Evolutionary conservation across 2,888 invertebrate genomes (phyloP).

Genomic region (Urechis unicinctus): DNA sequence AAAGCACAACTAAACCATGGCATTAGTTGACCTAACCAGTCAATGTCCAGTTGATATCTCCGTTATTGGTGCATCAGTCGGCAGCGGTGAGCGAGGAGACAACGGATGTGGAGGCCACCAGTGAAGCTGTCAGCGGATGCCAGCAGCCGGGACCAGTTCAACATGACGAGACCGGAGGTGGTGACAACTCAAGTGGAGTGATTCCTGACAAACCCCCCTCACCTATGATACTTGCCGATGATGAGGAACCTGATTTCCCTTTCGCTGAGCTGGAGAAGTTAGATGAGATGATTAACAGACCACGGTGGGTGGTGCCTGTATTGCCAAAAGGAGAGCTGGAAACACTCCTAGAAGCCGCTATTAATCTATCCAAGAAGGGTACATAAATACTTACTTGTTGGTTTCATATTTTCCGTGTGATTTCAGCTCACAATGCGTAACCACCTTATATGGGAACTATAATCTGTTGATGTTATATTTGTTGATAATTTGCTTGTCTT

Average conservation of each 20-base stretch:
- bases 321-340: slow-evolving; percentile 93
- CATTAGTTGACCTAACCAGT: no score
- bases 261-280: slow-evolving; percentile 76
- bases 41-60: no score
- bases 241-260: slow-evolving; percentile 65
- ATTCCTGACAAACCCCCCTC: no score
- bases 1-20: no score
- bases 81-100: no score
- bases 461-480: not conserved
- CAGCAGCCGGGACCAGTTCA: no score
- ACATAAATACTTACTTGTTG: slow-evolving; percentile 25
- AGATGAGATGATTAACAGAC: slow-evolving; percentile 92
- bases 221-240: slow-evolving; percentile 18
- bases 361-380: slow-evolving; percentile 80
- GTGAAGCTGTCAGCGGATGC: no score
- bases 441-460: not conserved
- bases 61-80: no score
- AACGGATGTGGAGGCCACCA: no score
- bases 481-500: slow-evolving; percentile 7
- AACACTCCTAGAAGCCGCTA: slow-evolving; percentile 80
- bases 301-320: slow-evolving; percentile 95
- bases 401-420: not conserved
- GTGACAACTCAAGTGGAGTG: no score
- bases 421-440: not conserved
- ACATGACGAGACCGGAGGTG: no score